Base-by-base conservation (phyloP, 2,888 invertebrate genomes). In the Lepidochrysops patricia region DNA sequence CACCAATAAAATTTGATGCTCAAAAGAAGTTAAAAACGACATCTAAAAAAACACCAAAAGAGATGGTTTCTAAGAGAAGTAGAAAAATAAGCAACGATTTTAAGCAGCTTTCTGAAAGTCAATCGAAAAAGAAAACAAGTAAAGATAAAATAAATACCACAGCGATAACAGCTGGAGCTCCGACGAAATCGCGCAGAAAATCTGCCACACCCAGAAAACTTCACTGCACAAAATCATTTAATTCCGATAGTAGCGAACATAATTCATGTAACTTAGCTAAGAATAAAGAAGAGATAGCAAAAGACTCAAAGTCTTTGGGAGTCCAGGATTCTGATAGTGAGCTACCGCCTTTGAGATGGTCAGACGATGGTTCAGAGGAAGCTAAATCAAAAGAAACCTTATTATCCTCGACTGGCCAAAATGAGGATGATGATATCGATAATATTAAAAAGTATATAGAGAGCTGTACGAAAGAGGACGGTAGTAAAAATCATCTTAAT, bases 151-250 rank as follows among this genome's bases (percentile, higher is more conserved):
- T 61, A 13, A 68, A 67, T 50, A 23, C 63, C 19, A 60, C 68
- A 6, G 68, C 76, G 5, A 35, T 67, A 0, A 54, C 68, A 48
- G 62, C 64, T 49, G 67, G 73, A 27, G 76, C 69, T 32, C 80
- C 80, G 9, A 79, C 83, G 0, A 89, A 89, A 69, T 89, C 89
- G 0, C 80, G 89, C 35, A 76, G 89, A 68, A 90, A 90, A 71
- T 90, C 89, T 13, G 88, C 89, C 1, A 89, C 89, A 2, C 89
- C 89, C 1, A 76, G 90, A 65, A 89, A 90, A 75, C 71, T 89
- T 4, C 74, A 84, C 63, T 80, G 84, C 60, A 78, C 76, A 43
- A 84, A 88, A 73, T 69, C 73, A 57, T 79, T 82, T 67, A 75
- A 76, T 65, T 77, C 80, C 4, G 79, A 79, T 68, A 80, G 74